A percentile compares a stretch with the other conserved stretches of the same genome.
Evolutionary conservation across 64 coral and sea anemone species (phyloP).

Genomic region (Exaiptasia diaphana): DNA sequence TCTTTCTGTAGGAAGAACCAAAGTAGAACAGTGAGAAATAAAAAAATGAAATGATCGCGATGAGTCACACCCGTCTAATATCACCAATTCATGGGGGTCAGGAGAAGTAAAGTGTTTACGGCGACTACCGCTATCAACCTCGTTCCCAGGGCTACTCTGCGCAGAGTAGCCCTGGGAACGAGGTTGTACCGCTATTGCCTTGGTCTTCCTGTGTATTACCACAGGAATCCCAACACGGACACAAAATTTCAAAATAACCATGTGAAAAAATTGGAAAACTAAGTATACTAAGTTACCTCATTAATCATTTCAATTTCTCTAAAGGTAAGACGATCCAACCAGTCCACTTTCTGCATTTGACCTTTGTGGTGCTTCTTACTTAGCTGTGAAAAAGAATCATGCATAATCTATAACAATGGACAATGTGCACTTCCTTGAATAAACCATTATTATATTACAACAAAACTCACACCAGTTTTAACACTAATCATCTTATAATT

Average conservation of each 20-base stretch:
- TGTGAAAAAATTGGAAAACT: too few species aligned
- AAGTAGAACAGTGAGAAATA: background rate
- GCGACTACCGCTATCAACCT: too few species aligned
- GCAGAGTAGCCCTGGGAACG: too few species aligned
- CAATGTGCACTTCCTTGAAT: background rate
- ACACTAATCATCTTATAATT: background rate
- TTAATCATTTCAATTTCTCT: conserved; percentile 99
- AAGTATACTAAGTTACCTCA: too few species aligned
- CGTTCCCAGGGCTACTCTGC: too few species aligned
- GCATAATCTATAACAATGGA: background rate
- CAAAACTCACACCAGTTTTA: background rate
- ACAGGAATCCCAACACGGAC: too few species aligned
- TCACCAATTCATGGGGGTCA: background rate
- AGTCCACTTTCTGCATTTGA: conserved; percentile 89
- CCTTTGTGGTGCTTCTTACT: conserved; percentile 99
- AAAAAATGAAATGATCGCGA: background rate
- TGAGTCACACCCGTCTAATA: background rate
- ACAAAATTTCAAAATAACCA: too few species aligned
- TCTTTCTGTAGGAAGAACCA: conserved; percentile 73
- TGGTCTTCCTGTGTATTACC: too few species aligned
- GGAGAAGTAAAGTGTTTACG: too few species aligned
- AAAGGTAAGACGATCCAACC: conserved; percentile 93
- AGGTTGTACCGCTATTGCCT: too few species aligned
- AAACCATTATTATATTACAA: background rate
- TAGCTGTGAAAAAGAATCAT: conserved; percentile 36